phyloP scores from a whole-genome alignment of 2,888 invertebrate species.

The Neocrepidodera transversa region DNA sequence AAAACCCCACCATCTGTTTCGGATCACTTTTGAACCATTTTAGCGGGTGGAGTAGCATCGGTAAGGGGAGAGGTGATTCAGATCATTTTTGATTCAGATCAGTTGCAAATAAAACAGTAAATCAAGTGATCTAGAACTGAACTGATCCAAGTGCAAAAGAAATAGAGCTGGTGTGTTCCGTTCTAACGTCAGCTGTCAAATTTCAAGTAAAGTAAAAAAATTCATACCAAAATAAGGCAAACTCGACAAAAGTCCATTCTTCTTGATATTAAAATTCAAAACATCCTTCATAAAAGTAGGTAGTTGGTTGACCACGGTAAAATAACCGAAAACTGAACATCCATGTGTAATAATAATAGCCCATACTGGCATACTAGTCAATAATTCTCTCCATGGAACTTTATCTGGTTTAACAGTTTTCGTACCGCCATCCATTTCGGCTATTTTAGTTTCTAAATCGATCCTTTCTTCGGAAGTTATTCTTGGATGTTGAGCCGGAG shows the following conservation, averaged over 20 bases:
- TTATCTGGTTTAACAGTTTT: slow-evolving; percentile 57
- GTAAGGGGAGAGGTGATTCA: too few relatives aligned
- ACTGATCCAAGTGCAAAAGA: too few relatives aligned
- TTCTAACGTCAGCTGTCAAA: too few relatives aligned
- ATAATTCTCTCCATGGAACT: slow-evolving; percentile 77
- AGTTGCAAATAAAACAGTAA: too few relatives aligned
- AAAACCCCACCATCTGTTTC: too few relatives aligned
- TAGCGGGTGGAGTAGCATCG: too few relatives aligned
- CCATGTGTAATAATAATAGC: slow-evolving; percentile 84
- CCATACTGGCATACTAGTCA: slow-evolving; percentile 81
- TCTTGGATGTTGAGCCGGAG: slow-evolving; percentile 83
- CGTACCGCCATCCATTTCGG: slow-evolving; percentile 48
- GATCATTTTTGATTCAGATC: too few relatives aligned
- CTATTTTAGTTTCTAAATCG: slow-evolving; percentile 74
- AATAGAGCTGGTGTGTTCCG: too few relatives aligned
- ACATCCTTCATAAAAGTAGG: slow-evolving; percentile 87
- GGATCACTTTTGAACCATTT: too few relatives aligned
- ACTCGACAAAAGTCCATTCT: slow-evolving; percentile 85
- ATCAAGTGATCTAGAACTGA: too few relatives aligned
- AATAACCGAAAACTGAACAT: slow-evolving; percentile 86
- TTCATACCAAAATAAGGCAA: slow-evolving; percentile 78
- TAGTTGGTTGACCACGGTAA: slow-evolving; percentile 85
- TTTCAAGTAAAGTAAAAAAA: too few relatives aligned
- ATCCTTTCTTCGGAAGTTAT: slow-evolving; percentile 74
- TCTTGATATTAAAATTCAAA: slow-evolving; percentile 78